Base-by-base conservation (phyloP, 2,888 invertebrate genomes). In the Sthenelais limicola region DNA sequence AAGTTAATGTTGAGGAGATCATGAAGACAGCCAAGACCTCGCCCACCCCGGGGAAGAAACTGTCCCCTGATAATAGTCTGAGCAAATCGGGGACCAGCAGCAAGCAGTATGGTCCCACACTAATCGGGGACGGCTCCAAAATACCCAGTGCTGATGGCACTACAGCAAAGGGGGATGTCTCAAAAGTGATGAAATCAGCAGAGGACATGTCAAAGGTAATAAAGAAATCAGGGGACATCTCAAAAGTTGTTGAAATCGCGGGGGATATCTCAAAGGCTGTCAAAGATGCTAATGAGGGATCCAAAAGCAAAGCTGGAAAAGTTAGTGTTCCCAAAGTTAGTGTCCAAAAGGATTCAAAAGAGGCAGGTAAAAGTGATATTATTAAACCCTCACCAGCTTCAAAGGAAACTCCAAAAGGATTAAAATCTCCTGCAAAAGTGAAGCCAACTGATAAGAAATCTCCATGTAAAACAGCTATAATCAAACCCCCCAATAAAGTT, bases 1-100 rank as follows among this genome's bases (percentile, higher is more conserved):
- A 48, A 3, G 43, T 21, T 1, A 62, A 62, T 24, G 62, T 62
- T 1, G 62, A 62, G 38, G 62, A 62, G 24, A 38, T 62, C 38
- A 62, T 7, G 21, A 62, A 62, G 38, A 35, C 30, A 4, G 1
- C 38, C 21, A 62, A 62, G 62, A 62, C 35, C 38, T 1, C 21
- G 1, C 38, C 43, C 7, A 24, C 9, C 4, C 62, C 62, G 21
- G 62, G 38, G 5, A 43, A 62, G 24, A 62, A 38, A 12, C 2
- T 35, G 4, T 2, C 38, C 2, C 3, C 15, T 12, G 30, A 12
- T 2, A 28, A 56, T 28, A 21, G 3, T 21, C 43, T 18, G 12
- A 43, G 18, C n/a, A 56, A 56, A 15, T 28, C 4, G 21, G 18
- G 2, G 5, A 15, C 12, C n/a, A n/a, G 15, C 30, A 32, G 5